Evolutionary conservation across 2,888 invertebrate species (phyloP).

Genomic region (Cremastinae sp.): DNA sequence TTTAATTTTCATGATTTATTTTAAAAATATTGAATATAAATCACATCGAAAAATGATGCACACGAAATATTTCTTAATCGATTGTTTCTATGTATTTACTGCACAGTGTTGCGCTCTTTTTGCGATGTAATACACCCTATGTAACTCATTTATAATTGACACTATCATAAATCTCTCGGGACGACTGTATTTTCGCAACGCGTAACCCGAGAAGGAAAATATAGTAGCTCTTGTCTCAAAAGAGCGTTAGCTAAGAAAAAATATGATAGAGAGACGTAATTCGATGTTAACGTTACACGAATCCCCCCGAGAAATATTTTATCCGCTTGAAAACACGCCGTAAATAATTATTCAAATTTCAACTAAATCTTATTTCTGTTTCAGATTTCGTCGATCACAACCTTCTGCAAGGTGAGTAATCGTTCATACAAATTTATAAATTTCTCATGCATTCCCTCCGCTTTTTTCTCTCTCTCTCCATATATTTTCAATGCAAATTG

Average conservation of each 20-base stretch:
- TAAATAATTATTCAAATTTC: background rate
- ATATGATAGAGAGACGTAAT: conserved; percentile 39
- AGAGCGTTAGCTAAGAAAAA: conserved; percentile 7
- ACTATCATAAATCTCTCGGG: conserved; percentile 54
- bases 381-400: conserved; percentile 92
- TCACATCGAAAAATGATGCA: too few species aligned
- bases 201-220: conserved; percentile 43
- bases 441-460: background rate
- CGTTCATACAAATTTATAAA: conserved; percentile 25
- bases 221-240: conserved; percentile 27
- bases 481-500: conserved; percentile 21
- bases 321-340: background rate
- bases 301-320: background rate
- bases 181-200: conserved; percentile 53
- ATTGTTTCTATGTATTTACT: too few species aligned
- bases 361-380: conserved; percentile 79
- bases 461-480: too few species aligned
- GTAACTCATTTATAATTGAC: conserved; percentile 63
- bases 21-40: too few species aligned
- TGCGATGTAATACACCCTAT: conserved; percentile 4
- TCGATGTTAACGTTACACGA: conserved; percentile 28
- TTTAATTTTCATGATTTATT: too few species aligned
- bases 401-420: conserved; percentile 91
- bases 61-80: too few species aligned
- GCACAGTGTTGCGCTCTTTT: too few species aligned